Base-by-base conservation (phyloP, 2,888 invertebrate genomes). In the Meiosimyza platycephala region DNA sequence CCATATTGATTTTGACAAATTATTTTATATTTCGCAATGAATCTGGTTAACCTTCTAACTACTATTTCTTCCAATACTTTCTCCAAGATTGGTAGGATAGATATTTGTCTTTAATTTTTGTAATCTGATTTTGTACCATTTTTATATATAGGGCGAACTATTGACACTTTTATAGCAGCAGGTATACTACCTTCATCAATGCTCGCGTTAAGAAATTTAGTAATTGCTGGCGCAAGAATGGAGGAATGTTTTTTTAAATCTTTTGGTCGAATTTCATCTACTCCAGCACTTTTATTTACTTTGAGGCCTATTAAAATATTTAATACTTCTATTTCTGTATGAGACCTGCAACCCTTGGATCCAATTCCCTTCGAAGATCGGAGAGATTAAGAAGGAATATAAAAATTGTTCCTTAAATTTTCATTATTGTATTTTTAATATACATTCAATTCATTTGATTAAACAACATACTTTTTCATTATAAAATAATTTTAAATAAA, bases 31-130 rank as follows among this genome's bases (percentile, higher is more conserved):
- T 62, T 70, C 48, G 13, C 9, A 12, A 72, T 3, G 15, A 66
- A 72, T 15, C 9, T n/a, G 40, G 13, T 57, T 48, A 74, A 33
- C 51, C 69, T 54, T 33, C 66, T 54, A 6, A 69, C 70, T 2
- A 70, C n/a, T 11, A 75, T 59, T 66, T 67, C 68, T 50, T 75
- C 75, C 16, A 75, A 12, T 1, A 67, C n/a, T 15, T 75, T 75
- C 15, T 71, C 63, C 3, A 72, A 28, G 0, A 54, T 63, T 1
- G 72, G 22, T 48, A 70, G 12, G 13, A 66, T 72, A 3, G 60
- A 13, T 9, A 69, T 60, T 28, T 48, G 68, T 13, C 68, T 47
- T 22, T 69, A 72, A 16, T 74, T 74, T 4, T 55, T 55, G 9
- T 57, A 59, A 16, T 73, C 59, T 2, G 55, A 57, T 69, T 73